Evolutionary conservation across 2,888 invertebrate genomes (phyloP), one percentile per base, ranked within the genome.

Genomic region (Chloroclysta siterata): DNA sequence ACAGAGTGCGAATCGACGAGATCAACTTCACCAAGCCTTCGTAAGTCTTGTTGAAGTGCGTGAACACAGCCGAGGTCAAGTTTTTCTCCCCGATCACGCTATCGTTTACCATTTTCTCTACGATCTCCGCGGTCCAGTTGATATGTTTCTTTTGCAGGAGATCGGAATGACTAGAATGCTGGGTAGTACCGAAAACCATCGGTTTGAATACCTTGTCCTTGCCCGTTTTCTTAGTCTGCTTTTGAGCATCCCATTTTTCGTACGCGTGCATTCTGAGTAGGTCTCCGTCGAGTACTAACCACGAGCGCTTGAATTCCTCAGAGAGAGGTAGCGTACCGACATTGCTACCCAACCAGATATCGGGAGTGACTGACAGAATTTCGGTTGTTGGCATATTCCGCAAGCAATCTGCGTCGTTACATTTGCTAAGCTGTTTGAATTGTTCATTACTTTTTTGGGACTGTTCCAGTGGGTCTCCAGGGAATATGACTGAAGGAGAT

Each of bases 1-100:
- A 98, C 52, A 97, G 93, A 1, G 96, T 96, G 58, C 97, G 94
- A 28, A 97, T 95, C 71, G 97, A 96, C 0, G 97, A 96, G 29
- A 97, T 95, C 94, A 97, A 94, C 54, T 95, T 91, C 14, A 95
- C 94, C 50, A 97, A 86, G 33, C 96, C 96, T 63, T 93, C 90
- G 91, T 96, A 95, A 0, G 95, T 95, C 59, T 94, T 90, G 68
- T 96, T 95, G 80, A 97, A 96, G 68, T 94, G 93, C 39, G 87
- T 82, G n/a, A 95, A 93, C 13, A 95, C 94, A 67, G 95, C 94
- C 1, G 94, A 93, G 0, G 95, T 94, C 41, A 96, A 79, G 63
- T 95, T 95, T 63, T 93, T 89, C 29, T 94, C 93, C 0, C 96
- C 95, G 22, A 97, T 87, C 51, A 94, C 84, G 17, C 95, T 95